Evolutionary conservation across 1,140 invertebrate species (phyloP).

Genomic region (Ctenoplectra terminalis): DNA sequence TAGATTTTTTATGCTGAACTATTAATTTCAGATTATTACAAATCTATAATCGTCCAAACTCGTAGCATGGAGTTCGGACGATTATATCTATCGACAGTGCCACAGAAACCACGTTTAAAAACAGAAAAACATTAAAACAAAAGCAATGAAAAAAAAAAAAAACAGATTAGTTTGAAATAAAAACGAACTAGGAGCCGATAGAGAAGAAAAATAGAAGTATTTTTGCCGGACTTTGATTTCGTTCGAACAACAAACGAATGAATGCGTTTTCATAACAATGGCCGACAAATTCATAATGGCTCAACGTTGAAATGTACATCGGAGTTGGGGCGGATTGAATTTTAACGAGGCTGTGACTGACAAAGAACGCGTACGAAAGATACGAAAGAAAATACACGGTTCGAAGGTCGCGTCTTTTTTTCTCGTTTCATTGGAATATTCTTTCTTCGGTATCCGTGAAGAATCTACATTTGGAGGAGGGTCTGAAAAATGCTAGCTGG

Average conservation of each 20-base stretch:
- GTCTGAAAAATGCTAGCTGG: not conserved
- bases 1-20: too few relatives aligned
- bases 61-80: too few relatives aligned
- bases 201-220: not conserved
- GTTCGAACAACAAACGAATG: not conserved
- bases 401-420: not conserved
- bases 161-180: too few relatives aligned
- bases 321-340: conserved; percentile 1
- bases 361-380: not conserved
- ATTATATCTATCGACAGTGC: not conserved
- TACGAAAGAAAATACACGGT: not conserved
- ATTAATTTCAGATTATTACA: not conserved
- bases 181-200: not conserved
- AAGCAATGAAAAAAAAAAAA: not conserved
- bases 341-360: not conserved
- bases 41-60: not conserved
- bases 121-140: not conserved
- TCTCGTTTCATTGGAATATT: not conserved
- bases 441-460: not conserved
- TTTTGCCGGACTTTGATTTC: too few relatives aligned
- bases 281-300: conserved; percentile 31
- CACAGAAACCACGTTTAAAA: too few relatives aligned
- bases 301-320: not conserved
- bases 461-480: too few relatives aligned
- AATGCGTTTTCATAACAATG: conserved; percentile 4